Percentiles rank a stretch among this genome's conserved stretches.
Evolutionary conservation across 2,797 vertebrate genomes (phyloP).

Genomic region (Neosilurus mollespiculum): DNA sequence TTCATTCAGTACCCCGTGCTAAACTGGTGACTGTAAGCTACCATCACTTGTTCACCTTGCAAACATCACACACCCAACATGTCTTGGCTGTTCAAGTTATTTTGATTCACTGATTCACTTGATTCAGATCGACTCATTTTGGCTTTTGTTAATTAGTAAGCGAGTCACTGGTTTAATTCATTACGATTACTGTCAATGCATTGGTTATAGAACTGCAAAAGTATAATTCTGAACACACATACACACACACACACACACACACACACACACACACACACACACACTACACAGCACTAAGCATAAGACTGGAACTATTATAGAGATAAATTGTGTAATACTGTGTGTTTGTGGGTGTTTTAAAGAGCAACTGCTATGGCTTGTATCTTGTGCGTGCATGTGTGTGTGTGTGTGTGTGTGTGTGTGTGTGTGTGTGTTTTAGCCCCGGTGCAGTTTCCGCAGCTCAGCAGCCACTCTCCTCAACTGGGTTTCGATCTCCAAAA

Average conservation of each 20-base stretch:
- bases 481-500: conserved; percentile 76
- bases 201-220: neutral
- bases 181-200: neutral
- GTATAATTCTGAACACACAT: neutral
- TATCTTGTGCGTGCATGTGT: conserved; percentile 2
- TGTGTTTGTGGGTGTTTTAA: neutral
- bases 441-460: conserved; percentile 73
- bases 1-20: neutral
- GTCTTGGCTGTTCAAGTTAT: neutral
- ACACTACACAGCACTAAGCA: neutral
- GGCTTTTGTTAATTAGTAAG: neutral
- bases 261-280: neutral
- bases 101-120: neutral
- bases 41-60: neutral
- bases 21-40: neutral
- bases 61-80: neutral
- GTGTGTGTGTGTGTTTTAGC: conserved; percentile 61
- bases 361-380: neutral
- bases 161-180: neutral
- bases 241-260: conserved; percentile 4
- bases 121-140: neutral
- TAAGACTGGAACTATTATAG: neutral
- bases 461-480: conserved; percentile 75
- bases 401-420: neutral
- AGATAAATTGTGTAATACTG: neutral